phyloP scores from a whole-genome alignment of 2,797 vertebrate species.

The Pantherophis vulpinus region DNA sequence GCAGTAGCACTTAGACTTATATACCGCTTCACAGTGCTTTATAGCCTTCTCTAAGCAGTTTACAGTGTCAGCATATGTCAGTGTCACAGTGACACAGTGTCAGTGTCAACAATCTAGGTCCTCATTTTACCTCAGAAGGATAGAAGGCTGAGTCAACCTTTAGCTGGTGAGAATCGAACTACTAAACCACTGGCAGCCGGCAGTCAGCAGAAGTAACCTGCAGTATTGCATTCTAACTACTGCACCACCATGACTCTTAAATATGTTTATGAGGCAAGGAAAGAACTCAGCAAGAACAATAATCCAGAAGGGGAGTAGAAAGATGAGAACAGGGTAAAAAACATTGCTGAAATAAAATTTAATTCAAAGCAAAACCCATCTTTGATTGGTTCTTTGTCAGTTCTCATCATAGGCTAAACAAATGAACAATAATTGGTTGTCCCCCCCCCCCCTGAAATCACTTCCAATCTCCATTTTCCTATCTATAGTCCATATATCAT shows the following conservation, averaged over 20 bases:
- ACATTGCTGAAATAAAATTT: neutral
- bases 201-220: neutral
- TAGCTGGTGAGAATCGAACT: neutral
- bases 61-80: too few relatives aligned
- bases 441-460: neutral
- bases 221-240: neutral
- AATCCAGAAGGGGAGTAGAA: neutral
- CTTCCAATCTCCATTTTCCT: neutral
- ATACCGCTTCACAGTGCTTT: neutral
- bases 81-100: too few relatives aligned
- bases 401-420: neutral
- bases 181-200: neutral
- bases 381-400: neutral
- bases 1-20: neutral
- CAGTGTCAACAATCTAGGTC: neutral
- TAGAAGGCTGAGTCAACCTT: neutral
- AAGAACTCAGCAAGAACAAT: neutral
- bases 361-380: neutral
- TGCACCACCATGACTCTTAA: neutral
- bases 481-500: neutral
- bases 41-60: too few relatives aligned
- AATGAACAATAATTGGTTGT: neutral
- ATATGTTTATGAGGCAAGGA: neutral
- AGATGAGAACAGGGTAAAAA: neutral
- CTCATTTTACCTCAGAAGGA: neutral